Base-by-base conservation (phyloP, 2,888 invertebrate genomes). In the Apamea sordens region DNA sequence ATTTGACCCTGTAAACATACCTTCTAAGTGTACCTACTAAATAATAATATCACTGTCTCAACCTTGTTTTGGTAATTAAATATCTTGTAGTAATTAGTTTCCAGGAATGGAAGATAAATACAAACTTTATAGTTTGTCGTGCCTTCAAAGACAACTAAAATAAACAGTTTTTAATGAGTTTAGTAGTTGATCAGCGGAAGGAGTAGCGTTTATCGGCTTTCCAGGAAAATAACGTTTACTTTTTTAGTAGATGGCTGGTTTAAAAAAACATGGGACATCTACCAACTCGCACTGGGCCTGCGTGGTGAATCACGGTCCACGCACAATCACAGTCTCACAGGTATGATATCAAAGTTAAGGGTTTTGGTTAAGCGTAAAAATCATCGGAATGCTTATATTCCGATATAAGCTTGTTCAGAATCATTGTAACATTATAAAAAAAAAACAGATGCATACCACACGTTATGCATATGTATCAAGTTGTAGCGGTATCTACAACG, bases 91-190 rank as follows among this genome's bases (percentile, higher is more conserved):
- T 59, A 78, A 53, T 81, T 68, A 68, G 47, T 63, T 59, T 41
- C 47, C 50, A 72, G 56, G 3, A 71, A 67, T 18, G 24, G 8
- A 85, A 82, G 47, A 56, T 63, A 82, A 83, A 85, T 73, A 85
- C 24, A 41, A 85, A 81, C 67, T 74, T 82, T 32, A 59, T 28
- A 41, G 56, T 74, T 80, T 11, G 47, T 47, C 41, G 41, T 59
- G 41, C 28, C 24, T 68, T 74, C 56, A 81, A 86, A 86, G 85
- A 47, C 36, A 76, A 82, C 61, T 56, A 67, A 73, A 64, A 61
- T 65, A 83, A 73, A 78, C 84, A 63, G 36, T 47, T 50, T 47
- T 6, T 56, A 86, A 78, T 73, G 79, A 78, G 71, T 75, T 86
- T 73, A 59, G 63, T 67, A 47, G 56, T 59, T 75, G 28, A 76